A percentile compares a stretch with the other conserved stretches of the same genome.
These are phyloP conservation scores for Botrylloides violaceus DNA, from an alignment of 23 tunicate genomes.

Conservation along the genomic window DNA sequence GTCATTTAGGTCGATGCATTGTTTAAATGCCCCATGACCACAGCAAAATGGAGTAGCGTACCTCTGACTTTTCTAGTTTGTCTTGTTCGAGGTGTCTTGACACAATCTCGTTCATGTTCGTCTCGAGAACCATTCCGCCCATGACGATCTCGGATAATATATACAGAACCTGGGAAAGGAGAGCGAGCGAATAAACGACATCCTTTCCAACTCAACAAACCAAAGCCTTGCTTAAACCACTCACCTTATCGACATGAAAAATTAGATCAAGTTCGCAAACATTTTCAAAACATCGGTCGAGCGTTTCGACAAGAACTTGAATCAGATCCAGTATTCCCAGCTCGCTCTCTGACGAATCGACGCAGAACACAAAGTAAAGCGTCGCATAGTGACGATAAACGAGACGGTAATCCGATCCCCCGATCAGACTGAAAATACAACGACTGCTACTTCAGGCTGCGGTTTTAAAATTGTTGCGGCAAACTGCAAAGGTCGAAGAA, in stretches of 20 bases:
- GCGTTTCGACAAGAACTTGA: slow-evolving; percentile 94
- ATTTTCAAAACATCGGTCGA: slow-evolving; percentile 98
- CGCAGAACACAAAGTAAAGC: slow-evolving; percentile 92
- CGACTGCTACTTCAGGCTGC: no score
- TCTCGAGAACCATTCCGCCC: slow-evolving; percentile 99
- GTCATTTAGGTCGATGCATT: no score
- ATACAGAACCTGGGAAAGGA: slow-evolving; percentile 51
- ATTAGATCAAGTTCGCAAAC: slow-evolving; percentile 96
- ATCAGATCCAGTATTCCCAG: slow-evolving; percentile 91
- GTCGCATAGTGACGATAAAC: slow-evolving; percentile 98
- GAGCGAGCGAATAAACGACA: no score
- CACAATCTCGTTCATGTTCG: slow-evolving; percentile 92
- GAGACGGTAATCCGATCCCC: slow-evolving; percentile 94
- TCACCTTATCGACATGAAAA: slow-evolving; percentile 94
- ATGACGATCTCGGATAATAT: slow-evolving; percentile 89
- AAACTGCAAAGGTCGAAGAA: no score
- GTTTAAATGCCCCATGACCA: no score
- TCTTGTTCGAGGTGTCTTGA: slow-evolving; percentile 82
- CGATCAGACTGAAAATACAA: slow-evolving; percentile 74
- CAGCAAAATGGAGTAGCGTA: slow-evolving; percentile 26
- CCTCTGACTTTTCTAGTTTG: slow-evolving; percentile 96
- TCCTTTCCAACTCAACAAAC: background rate
- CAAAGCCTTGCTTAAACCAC: background rate
- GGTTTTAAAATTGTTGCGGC: no score
- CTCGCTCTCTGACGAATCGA: slow-evolving; percentile 98